Evolutionary conservation across 1,140 invertebrate genomes (phyloP), one percentile per base, ranked within the genome.

Genomic region (Globodera rostochiensis): DNA sequence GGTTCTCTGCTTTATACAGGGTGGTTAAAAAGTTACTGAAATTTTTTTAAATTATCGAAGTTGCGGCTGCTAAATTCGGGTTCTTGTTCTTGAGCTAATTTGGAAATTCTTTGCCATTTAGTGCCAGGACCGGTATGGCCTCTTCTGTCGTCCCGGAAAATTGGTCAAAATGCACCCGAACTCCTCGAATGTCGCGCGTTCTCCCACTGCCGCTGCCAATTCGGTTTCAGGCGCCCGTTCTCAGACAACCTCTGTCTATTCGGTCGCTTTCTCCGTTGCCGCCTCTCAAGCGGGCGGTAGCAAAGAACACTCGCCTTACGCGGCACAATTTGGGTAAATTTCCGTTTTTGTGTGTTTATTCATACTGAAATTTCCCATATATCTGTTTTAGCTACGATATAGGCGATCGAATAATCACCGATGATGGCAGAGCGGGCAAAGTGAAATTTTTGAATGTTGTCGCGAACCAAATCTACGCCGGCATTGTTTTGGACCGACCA

Each of bases 401-500:
- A 47, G 84, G 86, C 3, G 85, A 86, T 50, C 82, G 85, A 11
- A 86, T 87, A 8, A 73, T 82, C 13, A 80, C 83, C 4, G 21
- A 46, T 25, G 86, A 81, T 25, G 82, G 84, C 9, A 86, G 87
- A 49, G 73, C 57, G 21, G 88, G 88, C 9, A 80, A 73, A n/a
- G 74, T 90, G 45, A 83, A 89, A 67, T 89, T 87, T 80, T 67
- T 88, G 9, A 87, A 85, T 46, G 25, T 64, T 90, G 79, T 87
- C 15, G 93, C 95, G 89, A 74, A 70, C 36, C 90, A 90, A 13
- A 80, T 91, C 60, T 92, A 91, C 91, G 91, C 90, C 75, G 92
- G 92, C 6, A 90, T 92, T 15, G 91, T 92, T 85, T 84, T 92
- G 69, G 91, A 92, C 74, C 80, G 86, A 64, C 88, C 91, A 8